Conservation (phyloP, 2,113 vertebrate genomes). For the Glaucidium brasilianum region DNA sequence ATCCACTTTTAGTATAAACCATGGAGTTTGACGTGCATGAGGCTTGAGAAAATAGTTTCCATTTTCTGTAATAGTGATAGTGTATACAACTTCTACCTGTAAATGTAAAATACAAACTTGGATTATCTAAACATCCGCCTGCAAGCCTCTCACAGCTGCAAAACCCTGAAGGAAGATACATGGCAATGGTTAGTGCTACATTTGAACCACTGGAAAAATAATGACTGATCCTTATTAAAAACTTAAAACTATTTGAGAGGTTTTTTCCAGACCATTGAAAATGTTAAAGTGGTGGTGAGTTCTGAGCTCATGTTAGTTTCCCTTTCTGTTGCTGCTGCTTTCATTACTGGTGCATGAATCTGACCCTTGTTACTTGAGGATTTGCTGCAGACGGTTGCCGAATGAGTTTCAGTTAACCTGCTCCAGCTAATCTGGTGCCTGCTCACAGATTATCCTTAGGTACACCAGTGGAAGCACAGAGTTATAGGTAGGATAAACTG, state of each 20-base stretch:
- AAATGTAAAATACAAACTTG: constrained; percentile 55
- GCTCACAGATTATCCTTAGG: background rate
- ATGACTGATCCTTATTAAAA: constrained; percentile 30
- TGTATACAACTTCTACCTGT: constrained; percentile 60
- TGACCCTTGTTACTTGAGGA: background rate
- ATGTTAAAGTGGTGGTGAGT: background rate
- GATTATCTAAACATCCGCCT: constrained; percentile 51
- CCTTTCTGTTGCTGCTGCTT: background rate
- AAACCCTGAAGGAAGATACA: constrained; percentile 28
- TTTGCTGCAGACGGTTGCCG: background rate
- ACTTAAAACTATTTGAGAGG: constrained; percentile 4
- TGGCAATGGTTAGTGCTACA: background rate
- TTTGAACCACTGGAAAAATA: constrained; percentile 54
- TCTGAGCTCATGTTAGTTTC: background rate
- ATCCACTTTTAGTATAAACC: constrained; percentile 66
- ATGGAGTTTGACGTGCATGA: constrained; percentile 27
- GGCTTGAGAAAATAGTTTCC: constrained; percentile 61
- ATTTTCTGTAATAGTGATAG: constrained; percentile 46
- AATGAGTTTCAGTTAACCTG: background rate
- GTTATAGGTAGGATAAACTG: background rate
- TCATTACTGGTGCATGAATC: background rate
- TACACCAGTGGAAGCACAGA: background rate
- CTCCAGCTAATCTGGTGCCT: background rate
- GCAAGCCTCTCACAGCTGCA: constrained; percentile 21
- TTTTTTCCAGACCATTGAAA: constrained; percentile 46